Evolutionary conservation across 2,888 invertebrate species (phyloP), one percentile per base, ranked within the genome.

Genomic region (Bhutanitis thaidina): DNA sequence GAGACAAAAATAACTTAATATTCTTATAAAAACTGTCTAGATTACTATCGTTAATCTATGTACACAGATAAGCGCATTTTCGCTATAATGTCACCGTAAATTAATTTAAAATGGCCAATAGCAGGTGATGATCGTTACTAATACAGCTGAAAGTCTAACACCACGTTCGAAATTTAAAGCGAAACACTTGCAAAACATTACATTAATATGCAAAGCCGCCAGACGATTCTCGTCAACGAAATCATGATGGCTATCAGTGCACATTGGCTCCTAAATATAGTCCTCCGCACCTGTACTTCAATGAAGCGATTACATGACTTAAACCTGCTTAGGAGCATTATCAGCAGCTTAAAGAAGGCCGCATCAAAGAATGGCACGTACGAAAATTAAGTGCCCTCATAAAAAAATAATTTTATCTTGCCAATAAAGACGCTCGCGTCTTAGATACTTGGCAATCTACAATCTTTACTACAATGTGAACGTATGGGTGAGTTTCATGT

Each of bases 341-440:
- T 49, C 49, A 41, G 38, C 10, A 32, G 43, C 16, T 32, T 43
- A 38, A 49, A 49, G 49, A 1, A 29, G 32, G 15, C 43, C 49
- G 49, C 49, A 43, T 49, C 49, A 43, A 37, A 43, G 37, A 20
- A 37, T 30, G 49, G 35, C 40, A 36, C 36, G 41, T 48, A 48
- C 48, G 41, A 48, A 48, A 48, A 41, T 36, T 48, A 41, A 48
- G 48, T 48, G 48, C 15, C 27, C 27, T 13, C 34, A 47, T 47
- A 48, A 41, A 48, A 47, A 48, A 41, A 40, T 15, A 32, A 48
- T 14, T 48, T 48, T 48, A 48, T 48, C 48, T 12, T 27, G 15
- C 29, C 36, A 41, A 35, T 48, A 41, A 48, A 48, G 41, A 16
- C 15, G 16, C 35, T 13, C 35, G 35, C 36, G 32, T 38, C 20